These are phyloP conservation scores for Chrysomela aeneicollis DNA, from an alignment of 2,888 invertebrate genomes.

Conservation along the genomic window DNA sequence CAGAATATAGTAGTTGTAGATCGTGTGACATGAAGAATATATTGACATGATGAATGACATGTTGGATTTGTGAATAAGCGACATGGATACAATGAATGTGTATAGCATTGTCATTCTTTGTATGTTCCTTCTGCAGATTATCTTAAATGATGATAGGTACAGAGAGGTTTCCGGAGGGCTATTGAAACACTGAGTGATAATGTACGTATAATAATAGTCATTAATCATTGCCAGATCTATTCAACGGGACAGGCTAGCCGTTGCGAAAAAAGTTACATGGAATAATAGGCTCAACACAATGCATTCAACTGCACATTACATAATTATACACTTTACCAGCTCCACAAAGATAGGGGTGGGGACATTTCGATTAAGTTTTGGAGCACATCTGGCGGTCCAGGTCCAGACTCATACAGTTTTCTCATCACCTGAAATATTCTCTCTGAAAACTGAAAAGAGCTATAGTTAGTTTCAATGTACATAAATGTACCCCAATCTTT, in stretches of 20 bases:
- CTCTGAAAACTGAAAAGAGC: no score
- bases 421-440: no score
- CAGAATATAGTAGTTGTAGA: no score
- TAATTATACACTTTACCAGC: slow-evolving; percentile 31
- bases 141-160: neutral
- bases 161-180: neutral
- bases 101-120: no score
- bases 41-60: no score
- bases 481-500: no score
- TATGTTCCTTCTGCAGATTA: neutral
- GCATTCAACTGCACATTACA: slow-evolving; percentile 19
- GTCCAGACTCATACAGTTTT: neutral
- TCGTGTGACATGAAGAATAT: no score
- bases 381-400: slow-evolving; percentile 25
- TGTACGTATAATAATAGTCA: neutral
- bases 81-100: no score
- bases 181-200: neutral
- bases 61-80: no score
- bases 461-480: no score
- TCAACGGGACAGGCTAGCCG: neutral
- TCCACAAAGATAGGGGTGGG: slow-evolving; percentile 21
- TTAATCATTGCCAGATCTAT: neutral
- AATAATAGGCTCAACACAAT: slow-evolving; percentile 4
- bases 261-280: neutral
- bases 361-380: slow-evolving; percentile 27